Conservation (phyloP, 2,888 invertebrate species). For the Morpho deidamia region DNA sequence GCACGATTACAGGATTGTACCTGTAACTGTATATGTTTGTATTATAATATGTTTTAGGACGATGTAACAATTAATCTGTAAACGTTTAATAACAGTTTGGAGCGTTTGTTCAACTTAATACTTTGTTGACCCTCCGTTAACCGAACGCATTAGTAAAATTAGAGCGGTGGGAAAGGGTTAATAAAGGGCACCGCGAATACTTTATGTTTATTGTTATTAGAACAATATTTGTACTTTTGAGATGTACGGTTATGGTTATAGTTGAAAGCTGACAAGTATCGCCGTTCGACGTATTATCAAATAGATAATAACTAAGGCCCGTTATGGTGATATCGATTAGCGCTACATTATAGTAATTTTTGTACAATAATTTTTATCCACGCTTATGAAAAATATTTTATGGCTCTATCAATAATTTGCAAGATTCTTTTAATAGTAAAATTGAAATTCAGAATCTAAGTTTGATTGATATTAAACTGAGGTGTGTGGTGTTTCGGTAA, state of each 20-base stretch:
- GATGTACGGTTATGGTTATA: conserved; percentile 71
- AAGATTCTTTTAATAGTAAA: too few relatives aligned
- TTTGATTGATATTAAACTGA: too few relatives aligned
- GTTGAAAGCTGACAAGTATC: conserved; percentile 28
- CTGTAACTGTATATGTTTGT: neutral
- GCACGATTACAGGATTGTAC: too few relatives aligned
- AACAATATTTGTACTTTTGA: conserved; percentile 72
- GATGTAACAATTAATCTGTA: conserved; percentile 50
- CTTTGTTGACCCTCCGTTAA: conserved; percentile 59
- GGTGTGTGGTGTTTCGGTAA: too few relatives aligned
- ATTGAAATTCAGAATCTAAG: too few relatives aligned
- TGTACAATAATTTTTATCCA: neutral
- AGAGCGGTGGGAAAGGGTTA: conserved; percentile 78
- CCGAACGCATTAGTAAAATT: conserved; percentile 72
- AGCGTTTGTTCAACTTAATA: conserved; percentile 60
- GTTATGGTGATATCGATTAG: neutral
- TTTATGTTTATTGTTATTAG: conserved; percentile 76
- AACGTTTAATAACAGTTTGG: conserved; percentile 54
- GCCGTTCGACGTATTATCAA: conserved; percentile 9
- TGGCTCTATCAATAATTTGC: too few relatives aligned
- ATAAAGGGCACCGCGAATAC: conserved; percentile 42
- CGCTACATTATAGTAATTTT: neutral
- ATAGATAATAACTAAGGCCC: conserved; percentile 7
- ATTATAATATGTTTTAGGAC: conserved; percentile 1
- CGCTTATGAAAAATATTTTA: too few relatives aligned